A percentile compares a stretch with the other conserved stretches of the same genome.
Evolutionary conservation across 1,140 invertebrate species (phyloP).

Genomic region (Paralvinella palmiformis): DNA sequence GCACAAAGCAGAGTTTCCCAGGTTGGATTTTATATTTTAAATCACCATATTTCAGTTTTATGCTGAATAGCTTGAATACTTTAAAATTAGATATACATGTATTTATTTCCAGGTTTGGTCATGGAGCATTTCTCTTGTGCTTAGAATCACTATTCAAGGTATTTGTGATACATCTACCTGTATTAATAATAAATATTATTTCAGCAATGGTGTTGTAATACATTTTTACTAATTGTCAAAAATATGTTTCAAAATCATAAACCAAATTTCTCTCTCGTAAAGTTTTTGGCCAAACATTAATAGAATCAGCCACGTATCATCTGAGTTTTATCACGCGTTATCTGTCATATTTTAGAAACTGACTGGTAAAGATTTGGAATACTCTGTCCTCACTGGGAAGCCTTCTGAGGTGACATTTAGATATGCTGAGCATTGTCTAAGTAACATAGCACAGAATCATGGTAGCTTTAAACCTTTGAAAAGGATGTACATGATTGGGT

Average conservation of each 20-base stretch:
- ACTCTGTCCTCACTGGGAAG: conserved; percentile 62
- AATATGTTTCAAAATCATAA: not conserved
- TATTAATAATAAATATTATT: too few relatives aligned
- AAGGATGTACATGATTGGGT: conserved; percentile 61
- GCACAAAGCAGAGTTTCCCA: conserved; percentile 60
- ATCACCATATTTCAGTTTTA: too few relatives aligned
- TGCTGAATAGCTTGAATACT: too few relatives aligned
- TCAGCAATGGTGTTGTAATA: too few relatives aligned
- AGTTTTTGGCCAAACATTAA: too few relatives aligned
- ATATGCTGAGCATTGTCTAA: conserved; percentile 58
- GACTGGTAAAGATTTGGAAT: conserved; percentile 59
- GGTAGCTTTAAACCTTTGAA: conserved; percentile 49
- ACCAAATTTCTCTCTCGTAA: not conserved
- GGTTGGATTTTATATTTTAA: too few relatives aligned
- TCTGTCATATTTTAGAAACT: too few relatives aligned
- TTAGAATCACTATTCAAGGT: conserved; percentile 59
- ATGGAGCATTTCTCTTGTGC: conserved; percentile 63
- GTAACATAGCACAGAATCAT: conserved; percentile 54
- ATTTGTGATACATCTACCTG: too few relatives aligned
- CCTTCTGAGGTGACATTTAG: conserved; percentile 64
- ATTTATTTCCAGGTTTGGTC: conserved; percentile 55
- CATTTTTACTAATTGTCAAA: not conserved
- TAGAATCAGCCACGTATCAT: too few relatives aligned
- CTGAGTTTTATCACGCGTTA: too few relatives aligned
- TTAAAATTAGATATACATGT: too few relatives aligned